Percentiles rank a stretch among this genome's conserved stretches.
These are phyloP conservation scores for Acanthoscelides obtectus DNA, from an alignment of 2,888 invertebrate genomes.

Conservation along the genomic window DNA sequence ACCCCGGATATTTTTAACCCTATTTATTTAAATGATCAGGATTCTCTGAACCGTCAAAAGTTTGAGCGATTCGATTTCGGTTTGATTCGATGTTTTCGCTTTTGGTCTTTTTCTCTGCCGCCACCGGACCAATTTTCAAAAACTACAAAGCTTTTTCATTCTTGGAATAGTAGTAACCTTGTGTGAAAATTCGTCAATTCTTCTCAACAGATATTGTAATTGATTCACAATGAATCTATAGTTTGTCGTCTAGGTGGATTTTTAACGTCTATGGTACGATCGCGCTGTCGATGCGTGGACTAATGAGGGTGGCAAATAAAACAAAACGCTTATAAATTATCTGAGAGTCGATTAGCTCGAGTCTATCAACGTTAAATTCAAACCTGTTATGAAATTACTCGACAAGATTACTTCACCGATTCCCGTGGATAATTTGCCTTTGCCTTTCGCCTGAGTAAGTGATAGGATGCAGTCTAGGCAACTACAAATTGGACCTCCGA, in stretches of 20 bases:
- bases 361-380: slow-evolving; percentile 47
- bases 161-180: no score
- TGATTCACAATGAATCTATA: no score
- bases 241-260: background rate
- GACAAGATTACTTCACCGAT: slow-evolving; percentile 43
- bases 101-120: no score
- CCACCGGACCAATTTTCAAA: no score
- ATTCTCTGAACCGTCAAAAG: no score
- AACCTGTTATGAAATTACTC: slow-evolving; percentile 48
- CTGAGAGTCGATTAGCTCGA: slow-evolving; percentile 45
- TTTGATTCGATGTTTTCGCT: no score
- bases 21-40: no score
- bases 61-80: no score
- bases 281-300: slow-evolving; percentile 20
- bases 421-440: slow-evolving; percentile 44
- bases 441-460: background rate
- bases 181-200: no score
- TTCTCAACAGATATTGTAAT: no score
- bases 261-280: background rate
- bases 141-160: no score
- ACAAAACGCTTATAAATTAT: slow-evolving; percentile 47
- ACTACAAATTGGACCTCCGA: background rate
- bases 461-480: background rate
- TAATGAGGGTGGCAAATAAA: slow-evolving; percentile 48
- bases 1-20: no score